phyloP scores from a whole-genome alignment of 2,888 invertebrate species.

The Lymantria monacha region DNA sequence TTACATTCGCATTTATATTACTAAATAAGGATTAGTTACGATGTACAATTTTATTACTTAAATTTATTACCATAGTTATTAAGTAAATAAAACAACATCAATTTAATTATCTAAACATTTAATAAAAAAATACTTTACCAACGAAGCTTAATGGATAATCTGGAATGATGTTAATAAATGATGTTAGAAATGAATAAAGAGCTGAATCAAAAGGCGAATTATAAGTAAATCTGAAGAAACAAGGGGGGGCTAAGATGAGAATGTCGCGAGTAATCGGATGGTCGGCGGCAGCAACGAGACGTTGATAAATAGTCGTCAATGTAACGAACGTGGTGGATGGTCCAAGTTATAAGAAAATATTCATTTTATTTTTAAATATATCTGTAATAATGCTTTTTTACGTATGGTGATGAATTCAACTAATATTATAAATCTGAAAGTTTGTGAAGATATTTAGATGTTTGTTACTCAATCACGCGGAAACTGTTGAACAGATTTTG shows the following conservation, averaged over 20 bases:
- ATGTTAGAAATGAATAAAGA: slow-evolving; percentile 64
- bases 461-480: too few species aligned
- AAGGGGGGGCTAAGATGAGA: slow-evolving; percentile 62
- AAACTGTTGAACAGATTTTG: too few species aligned
- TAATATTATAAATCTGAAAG: too few species aligned
- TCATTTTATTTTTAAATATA: too few species aligned
- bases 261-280: slow-evolving; percentile 77
- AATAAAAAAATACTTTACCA: slow-evolving; percentile 21
- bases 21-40: too few species aligned
- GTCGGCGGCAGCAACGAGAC: slow-evolving; percentile 60
- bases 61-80: too few species aligned
- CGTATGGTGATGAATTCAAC: too few species aligned
- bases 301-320: slow-evolving; percentile 69
- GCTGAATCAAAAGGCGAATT: slow-evolving; percentile 71
- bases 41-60: too few species aligned
- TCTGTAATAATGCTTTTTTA: too few species aligned
- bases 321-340: slow-evolving; percentile 19
- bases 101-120: not conserved
- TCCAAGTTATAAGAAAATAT: slow-evolving; percentile 7
- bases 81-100: too few species aligned
- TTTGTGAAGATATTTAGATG: too few species aligned
- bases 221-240: slow-evolving; percentile 65
- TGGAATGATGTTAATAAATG: slow-evolving; percentile 69
- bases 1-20: too few species aligned
- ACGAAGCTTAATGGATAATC: slow-evolving; percentile 40